A percentile compares a stretch with the other conserved stretches of the same genome.
These are phyloP conservation scores for Macheiramphus alcinus DNA, from an alignment of 2,113 vertebrate species.

Conservation along the genomic window DNA sequence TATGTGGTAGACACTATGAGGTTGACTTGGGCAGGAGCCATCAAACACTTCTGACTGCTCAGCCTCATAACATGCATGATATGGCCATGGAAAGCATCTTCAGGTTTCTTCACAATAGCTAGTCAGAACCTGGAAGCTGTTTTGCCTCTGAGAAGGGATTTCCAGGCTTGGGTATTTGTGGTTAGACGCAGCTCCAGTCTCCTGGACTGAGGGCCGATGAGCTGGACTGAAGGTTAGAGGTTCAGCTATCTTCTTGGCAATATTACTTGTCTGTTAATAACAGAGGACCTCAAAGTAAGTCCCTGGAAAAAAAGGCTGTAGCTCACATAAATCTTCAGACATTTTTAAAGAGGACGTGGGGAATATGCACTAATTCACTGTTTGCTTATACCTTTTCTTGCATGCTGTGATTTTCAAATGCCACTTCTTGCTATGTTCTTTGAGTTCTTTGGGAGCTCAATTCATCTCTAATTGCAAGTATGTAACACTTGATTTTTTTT, in stretches of 20 bases:
- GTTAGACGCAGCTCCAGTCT: background rate
- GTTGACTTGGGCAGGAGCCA: constrained; percentile 3
- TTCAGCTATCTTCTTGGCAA: background rate
- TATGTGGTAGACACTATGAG: background rate
- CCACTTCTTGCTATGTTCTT: background rate
- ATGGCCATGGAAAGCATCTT: background rate
- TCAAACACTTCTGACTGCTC: background rate
- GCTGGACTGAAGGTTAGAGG: background rate
- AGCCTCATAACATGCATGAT: background rate
- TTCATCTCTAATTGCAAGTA: background rate
- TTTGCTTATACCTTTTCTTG: background rate
- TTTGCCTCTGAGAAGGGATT: background rate
- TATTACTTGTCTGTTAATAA: background rate
- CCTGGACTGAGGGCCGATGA: accelerated
- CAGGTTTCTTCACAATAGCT: background rate
- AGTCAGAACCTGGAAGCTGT: background rate
- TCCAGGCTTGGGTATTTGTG: background rate
- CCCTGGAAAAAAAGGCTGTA: background rate
- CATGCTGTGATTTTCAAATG: background rate
- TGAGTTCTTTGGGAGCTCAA: background rate
- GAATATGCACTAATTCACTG: background rate
- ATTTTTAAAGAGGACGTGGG: background rate
- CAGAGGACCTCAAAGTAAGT: background rate
- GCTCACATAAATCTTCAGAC: background rate
- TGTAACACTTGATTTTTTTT: background rate